Percentiles rank a stretch among this genome's conserved stretches.
Conservation (phyloP, 2,113 vertebrate genomes). For the Nibea coibor region DNA sequence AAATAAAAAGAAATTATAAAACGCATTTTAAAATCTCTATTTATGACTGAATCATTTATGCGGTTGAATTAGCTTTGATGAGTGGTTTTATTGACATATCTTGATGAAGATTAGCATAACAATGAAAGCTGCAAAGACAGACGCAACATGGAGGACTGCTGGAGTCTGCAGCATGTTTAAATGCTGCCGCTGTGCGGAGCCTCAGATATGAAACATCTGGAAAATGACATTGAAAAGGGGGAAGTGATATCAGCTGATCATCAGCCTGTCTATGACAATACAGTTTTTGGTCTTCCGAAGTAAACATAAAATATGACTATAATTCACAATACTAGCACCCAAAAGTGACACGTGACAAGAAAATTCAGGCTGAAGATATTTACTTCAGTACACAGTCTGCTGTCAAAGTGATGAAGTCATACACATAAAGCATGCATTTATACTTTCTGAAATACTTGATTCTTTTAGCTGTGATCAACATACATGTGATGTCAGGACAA, state of each 20-base stretch:
- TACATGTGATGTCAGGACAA: not conserved
- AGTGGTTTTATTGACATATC: constrained; percentile 2
- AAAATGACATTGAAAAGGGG: too few relatives aligned
- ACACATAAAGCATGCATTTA: not conserved
- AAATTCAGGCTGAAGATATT: not conserved
- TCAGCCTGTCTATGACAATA: not conserved
- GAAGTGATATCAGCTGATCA: too few relatives aligned
- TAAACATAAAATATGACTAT: not conserved
- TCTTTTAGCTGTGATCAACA: too few relatives aligned
- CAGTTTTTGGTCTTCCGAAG: not conserved
- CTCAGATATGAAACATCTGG: too few relatives aligned
- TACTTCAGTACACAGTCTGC: too few relatives aligned
- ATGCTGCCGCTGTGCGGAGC: too few relatives aligned
- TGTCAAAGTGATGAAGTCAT: too few relatives aligned
- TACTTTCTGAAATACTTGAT: not conserved
- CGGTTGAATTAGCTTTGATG: not conserved
- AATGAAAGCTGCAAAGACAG: constrained; percentile 51
- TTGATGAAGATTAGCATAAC: constrained; percentile 44
- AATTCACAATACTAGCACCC: not conserved
- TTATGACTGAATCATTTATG: too few relatives aligned
- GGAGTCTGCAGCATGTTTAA: too few relatives aligned
- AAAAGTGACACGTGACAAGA: not conserved
- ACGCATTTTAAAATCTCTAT: too few relatives aligned
- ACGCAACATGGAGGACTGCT: constrained; percentile 24
- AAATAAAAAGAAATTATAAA: not conserved